Conservation (phyloP, 2,888 invertebrate species). For the Limnephilus auricula region DNA sequence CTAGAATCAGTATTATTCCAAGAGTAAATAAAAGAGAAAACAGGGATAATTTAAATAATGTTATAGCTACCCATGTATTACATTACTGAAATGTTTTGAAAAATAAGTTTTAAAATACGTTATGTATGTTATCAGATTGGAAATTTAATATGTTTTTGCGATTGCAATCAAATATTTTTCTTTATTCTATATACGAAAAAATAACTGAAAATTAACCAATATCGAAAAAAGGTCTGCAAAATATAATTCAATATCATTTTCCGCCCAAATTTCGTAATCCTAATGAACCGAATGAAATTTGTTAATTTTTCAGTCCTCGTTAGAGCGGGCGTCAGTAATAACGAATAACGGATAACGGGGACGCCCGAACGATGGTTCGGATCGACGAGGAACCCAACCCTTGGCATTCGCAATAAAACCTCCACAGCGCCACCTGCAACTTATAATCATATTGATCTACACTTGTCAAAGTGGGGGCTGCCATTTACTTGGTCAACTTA, state of each 20-base stretch:
- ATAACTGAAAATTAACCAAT: neutral
- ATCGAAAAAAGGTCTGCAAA: neutral
- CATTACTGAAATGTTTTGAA: too few relatives aligned
- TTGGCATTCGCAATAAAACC: conserved; percentile 17
- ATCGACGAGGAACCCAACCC: conserved; percentile 16
- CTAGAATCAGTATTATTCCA: too few relatives aligned
- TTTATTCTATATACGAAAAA: neutral
- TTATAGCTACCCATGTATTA: too few relatives aligned
- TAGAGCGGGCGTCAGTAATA: neutral
- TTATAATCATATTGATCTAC: conserved; percentile 10
- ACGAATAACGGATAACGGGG: neutral
- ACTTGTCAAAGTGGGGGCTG: neutral
- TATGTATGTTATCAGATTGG: too few relatives aligned
- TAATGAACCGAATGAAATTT: neutral
- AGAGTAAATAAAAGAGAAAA: too few relatives aligned
- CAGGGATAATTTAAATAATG: too few relatives aligned
- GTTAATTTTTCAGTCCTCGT: conserved; percentile 24
- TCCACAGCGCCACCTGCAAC: conserved; percentile 27
- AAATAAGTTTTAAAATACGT: too few relatives aligned
- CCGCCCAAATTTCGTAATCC: neutral
- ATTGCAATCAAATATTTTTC: too few relatives aligned
- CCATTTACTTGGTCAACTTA: too few relatives aligned
- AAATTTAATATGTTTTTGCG: too few relatives aligned
- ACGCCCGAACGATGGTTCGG: conserved; percentile 11
- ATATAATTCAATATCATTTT: neutral